Evolutionary conservation across 2,888 invertebrate species (phyloP), one percentile per base, ranked within the genome.

Genomic region (Bugula neritina): DNA sequence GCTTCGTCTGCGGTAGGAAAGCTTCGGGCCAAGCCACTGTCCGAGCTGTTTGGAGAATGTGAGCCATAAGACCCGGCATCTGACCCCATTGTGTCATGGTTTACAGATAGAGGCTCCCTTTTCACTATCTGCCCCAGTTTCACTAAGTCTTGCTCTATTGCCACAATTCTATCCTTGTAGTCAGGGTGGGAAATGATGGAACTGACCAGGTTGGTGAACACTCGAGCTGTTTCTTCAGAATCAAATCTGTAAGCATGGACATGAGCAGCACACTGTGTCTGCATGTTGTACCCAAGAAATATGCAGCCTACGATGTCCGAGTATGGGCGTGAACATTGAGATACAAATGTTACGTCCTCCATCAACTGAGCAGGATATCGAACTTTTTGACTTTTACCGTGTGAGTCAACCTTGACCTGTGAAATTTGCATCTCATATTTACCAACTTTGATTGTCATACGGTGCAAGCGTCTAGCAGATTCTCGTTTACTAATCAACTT

Each of bases 211-310:
- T 90, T 89, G 81, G 90, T 90, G 73, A 98, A 88, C 81, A 93
- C 88, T 74, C 91, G 89, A 0, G 97, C 96, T 27, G 96, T 97
- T 81, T 93, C 92, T 75, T 93, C 90, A 13, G 94, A 93, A 84
- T 97, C 97, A 84, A 93, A 95, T 85, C 94, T 89, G 82, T 89
- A 97, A 72, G 94, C 95, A 83, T 98, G 97, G 1, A 95, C 94
- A 82, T 97, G 96, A 34, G 97, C 90, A 0, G 95, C 95, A 82
- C 94, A 93, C 77, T 92, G 91, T 10, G 95, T 95, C 73, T 93
- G 90, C 0, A 96, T 95, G 86, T 97, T 97, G 83, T 93, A 94
- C 0, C 97, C 89, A 69, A 97, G 87, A 75, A 96, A 88, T 72
- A 97, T 94, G 78, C 93, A 93, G 0, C 94, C 93, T 63, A 97